Evolutionary conservation across 2,888 invertebrate species (phyloP).

Genomic region (Eumacrocentrus americanus): DNA sequence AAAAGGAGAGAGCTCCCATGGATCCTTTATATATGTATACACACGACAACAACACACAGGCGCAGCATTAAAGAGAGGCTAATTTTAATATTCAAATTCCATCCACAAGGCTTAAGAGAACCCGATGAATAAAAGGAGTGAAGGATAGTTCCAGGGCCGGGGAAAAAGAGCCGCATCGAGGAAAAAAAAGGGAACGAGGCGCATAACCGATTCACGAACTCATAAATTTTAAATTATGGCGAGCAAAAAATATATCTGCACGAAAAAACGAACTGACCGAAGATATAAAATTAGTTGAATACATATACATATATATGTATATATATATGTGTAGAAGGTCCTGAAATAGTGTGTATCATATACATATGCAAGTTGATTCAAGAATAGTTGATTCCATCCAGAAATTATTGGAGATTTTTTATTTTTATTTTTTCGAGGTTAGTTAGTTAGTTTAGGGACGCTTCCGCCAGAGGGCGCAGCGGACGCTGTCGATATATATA

Average conservation of each 20-base stretch:
- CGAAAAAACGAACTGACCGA: too few relatives aligned
- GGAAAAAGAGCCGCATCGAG: constrained; percentile 25
- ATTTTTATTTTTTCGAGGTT: neutral
- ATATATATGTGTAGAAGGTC: neutral
- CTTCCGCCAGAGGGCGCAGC: neutral
- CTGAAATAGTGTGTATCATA: neutral
- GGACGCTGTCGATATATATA: neutral
- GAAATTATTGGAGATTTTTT: neutral
- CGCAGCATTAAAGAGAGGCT: constrained; percentile 38
- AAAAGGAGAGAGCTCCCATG: too few relatives aligned
- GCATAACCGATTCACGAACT: constrained; percentile 56
- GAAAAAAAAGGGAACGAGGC: constrained; percentile 23
- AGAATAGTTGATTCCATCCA: neutral
- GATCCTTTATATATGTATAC: too few relatives aligned
- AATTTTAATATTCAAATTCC: constrained; percentile 61
- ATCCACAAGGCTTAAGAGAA: constrained; percentile 30
- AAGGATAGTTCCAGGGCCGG: constrained; percentile 20
- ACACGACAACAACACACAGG: too few relatives aligned
- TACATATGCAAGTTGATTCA: neutral
- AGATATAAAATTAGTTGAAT: neutral
- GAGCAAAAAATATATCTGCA: constrained; percentile 51
- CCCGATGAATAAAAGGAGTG: neutral
- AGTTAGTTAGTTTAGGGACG: neutral
- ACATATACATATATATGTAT: neutral
- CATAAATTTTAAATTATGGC: constrained; percentile 61